Percentiles rank a stretch among this genome's conserved stretches.
Evolutionary conservation across 2,113 vertebrate genomes (phyloP).

Genomic region (Seriola dumerili): DNA sequence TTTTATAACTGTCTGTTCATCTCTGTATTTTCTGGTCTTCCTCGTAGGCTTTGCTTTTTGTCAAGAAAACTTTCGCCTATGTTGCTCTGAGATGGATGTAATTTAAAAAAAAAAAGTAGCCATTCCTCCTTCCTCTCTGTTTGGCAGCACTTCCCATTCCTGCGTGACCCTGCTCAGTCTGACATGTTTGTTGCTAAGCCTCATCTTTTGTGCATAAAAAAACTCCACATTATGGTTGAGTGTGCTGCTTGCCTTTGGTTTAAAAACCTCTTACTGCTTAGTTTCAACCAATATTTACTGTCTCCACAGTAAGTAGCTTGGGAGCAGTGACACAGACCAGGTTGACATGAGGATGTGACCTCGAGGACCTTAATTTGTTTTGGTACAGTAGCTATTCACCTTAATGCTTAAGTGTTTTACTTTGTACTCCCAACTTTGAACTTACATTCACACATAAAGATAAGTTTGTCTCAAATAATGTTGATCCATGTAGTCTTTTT

Average conservation of each 20-base stretch:
- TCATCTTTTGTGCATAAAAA: slow-evolving; percentile 10
- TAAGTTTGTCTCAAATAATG: slow-evolving; percentile 58
- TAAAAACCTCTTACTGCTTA: slow-evolving; percentile 25
- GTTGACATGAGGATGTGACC: neutral
- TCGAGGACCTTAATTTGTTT: slow-evolving; percentile 36
- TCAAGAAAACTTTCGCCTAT: slow-evolving; percentile 19
- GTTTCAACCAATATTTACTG: neutral
- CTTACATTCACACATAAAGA: slow-evolving; percentile 59
- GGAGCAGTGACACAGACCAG: slow-evolving; percentile 8
- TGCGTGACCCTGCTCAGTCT: slow-evolving; percentile 17
- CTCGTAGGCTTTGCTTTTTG: slow-evolving; percentile 58
- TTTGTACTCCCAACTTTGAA: slow-evolving; percentile 65
- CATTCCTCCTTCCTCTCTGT: slow-evolving; percentile 56
- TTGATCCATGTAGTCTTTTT: slow-evolving; percentile 56
- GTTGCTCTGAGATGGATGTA: slow-evolving; percentile 57
- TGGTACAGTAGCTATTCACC: slow-evolving; percentile 53
- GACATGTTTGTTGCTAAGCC: slow-evolving; percentile 30
- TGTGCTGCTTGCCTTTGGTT: slow-evolving; percentile 34
- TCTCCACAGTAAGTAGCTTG: slow-evolving; percentile 24
- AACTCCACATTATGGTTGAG: neutral
- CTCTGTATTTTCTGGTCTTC: slow-evolving; percentile 65
- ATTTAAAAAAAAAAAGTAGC: slow-evolving; percentile 37
- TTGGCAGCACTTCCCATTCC: slow-evolving; percentile 58
- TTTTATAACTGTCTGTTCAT: slow-evolving; percentile 72
- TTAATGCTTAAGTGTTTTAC: slow-evolving; percentile 45